Evolutionary conservation across 2,113 vertebrate species (phyloP).

Genomic region (Aegotheles bennettii): DNA sequence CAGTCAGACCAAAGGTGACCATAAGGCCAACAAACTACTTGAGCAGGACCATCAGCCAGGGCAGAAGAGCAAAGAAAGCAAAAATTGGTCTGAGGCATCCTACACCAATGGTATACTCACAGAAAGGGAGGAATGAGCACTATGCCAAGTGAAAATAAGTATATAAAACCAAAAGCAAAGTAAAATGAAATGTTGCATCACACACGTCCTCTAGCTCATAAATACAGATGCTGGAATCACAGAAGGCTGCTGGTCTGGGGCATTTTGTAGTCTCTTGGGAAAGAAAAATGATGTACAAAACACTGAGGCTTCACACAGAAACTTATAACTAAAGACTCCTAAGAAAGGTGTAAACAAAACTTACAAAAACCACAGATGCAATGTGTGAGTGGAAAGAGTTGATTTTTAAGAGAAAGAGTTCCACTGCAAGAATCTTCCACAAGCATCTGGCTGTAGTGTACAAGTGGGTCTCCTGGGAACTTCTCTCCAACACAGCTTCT

Average conservation of each 20-base stretch:
- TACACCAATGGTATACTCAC: neutral
- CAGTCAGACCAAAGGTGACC: neutral
- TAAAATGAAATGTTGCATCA: slow-evolving; percentile 38
- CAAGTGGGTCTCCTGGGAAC: neutral
- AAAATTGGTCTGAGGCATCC: slow-evolving; percentile 18
- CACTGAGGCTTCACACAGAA: neutral
- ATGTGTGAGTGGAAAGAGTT: neutral
- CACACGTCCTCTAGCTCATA: slow-evolving; percentile 50
- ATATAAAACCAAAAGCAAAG: slow-evolving; percentile 56
- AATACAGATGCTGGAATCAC: slow-evolving; percentile 52
- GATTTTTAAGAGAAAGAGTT: neutral
- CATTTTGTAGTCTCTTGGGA: slow-evolving; percentile 15
- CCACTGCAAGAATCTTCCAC: neutral
- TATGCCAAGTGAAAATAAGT: slow-evolving; percentile 21
- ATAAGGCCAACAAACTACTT: slow-evolving; percentile 1
- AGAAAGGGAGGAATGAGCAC: slow-evolving; percentile 8
- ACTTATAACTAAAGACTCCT: slow-evolving; percentile 11
- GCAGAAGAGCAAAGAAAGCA: slow-evolving; percentile 11
- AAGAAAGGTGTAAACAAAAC: neutral
- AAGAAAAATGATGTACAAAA: slow-evolving; percentile 37
- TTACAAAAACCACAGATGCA: neutral
- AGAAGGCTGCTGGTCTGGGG: slow-evolving; percentile 62
- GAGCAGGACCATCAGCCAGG: slow-evolving; percentile 48
- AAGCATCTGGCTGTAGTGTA: neutral
- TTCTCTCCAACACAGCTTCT: neutral